A percentile compares a stretch with the other conserved stretches of the same genome.
These are phyloP conservation scores for Drosophila lutescens DNA, from an alignment of 2,888 invertebrate genomes.

Conservation along the genomic window DNA sequence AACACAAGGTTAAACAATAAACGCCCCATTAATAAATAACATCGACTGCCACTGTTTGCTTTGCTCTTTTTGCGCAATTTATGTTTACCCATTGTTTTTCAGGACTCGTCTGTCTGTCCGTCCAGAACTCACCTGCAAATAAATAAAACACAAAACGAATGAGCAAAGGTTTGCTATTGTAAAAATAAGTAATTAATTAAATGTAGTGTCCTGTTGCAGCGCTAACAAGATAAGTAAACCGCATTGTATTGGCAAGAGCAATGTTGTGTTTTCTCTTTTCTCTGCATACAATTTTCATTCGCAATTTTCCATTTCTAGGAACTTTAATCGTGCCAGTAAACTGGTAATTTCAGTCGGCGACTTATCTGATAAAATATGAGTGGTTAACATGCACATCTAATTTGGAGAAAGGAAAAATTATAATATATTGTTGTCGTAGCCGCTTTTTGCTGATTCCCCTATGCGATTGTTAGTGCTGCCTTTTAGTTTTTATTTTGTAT, in stretches of 20 bases:
- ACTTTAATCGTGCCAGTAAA: slow-evolving; percentile 6
- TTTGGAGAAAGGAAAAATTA: slow-evolving; percentile 55
- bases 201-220: slow-evolving; percentile 1
- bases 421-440: slow-evolving; percentile 55
- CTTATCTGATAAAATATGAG: slow-evolving; percentile 62
- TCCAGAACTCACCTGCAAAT: slow-evolving; percentile 44
- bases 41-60: slow-evolving; percentile 21
- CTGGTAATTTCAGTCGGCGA: slow-evolving; percentile 12
- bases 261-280: not conserved
- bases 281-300: slow-evolving; percentile 1
- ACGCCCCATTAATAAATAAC: slow-evolving; percentile 50
- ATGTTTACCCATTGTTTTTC: slow-evolving; percentile 43
- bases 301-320: slow-evolving; percentile 21
- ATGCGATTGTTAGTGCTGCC: slow-evolving; percentile 49
- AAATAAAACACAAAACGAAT: slow-evolving; percentile 29
- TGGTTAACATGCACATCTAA: slow-evolving; percentile 78
- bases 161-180: slow-evolving; percentile 43
- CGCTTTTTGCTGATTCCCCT: slow-evolving; percentile 52
- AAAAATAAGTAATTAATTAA: slow-evolving; percentile 46
- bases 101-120: slow-evolving; percentile 11
- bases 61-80: slow-evolving; percentile 32
- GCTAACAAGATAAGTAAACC: slow-evolving; percentile 20
- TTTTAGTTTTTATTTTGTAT: slow-evolving; percentile 6
- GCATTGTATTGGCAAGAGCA: not conserved
- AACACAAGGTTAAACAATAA: slow-evolving; percentile 30